phyloP scores from a whole-genome alignment of 2,113 vertebrate genomes.

The Irena cyanogastra region DNA sequence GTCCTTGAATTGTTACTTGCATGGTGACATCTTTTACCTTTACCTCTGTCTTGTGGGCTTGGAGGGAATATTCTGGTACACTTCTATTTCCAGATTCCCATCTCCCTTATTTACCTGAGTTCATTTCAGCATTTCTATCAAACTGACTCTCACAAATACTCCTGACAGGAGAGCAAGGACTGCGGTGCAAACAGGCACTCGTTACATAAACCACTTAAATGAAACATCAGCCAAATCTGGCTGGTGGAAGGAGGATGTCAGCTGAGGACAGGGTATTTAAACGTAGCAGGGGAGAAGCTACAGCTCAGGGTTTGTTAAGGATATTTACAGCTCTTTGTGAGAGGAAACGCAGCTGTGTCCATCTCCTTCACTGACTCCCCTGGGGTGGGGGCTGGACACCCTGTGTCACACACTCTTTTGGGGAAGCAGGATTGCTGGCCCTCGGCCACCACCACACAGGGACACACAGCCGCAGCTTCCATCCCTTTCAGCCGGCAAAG shows the following conservation, averaged over 20 bases:
- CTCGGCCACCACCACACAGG: not conserved
- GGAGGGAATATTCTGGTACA: not conserved
- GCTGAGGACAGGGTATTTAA: slow-evolving; percentile 1
- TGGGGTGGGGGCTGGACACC: not conserved
- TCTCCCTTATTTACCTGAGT: not conserved
- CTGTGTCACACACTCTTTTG: fast-evolving
- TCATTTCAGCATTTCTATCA: not conserved
- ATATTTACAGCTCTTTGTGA: slow-evolving; percentile 59
- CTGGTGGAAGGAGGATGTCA: not conserved
- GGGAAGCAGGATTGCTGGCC: not conserved
- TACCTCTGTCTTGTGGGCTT: not conserved
- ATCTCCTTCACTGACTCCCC: slow-evolving; percentile 1
- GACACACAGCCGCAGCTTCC: not conserved
- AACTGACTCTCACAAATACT: not conserved
- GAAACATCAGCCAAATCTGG: not conserved
- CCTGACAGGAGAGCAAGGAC: not conserved
- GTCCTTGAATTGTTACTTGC: not conserved
- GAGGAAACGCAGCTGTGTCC: slow-evolving; percentile 72
- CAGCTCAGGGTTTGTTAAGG: not conserved
- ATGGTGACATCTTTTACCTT: not conserved
- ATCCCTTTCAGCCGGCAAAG: not conserved
- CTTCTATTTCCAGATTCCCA: not conserved
- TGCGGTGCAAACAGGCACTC: not conserved
- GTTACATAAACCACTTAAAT: slow-evolving; percentile 38
- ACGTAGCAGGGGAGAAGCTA: not conserved